A percentile compares a stretch with the other conserved stretches of the same genome.
phyloP scores from a whole-genome alignment of 2,113 vertebrate genomes.

The Malurus melanocephalus region DNA sequence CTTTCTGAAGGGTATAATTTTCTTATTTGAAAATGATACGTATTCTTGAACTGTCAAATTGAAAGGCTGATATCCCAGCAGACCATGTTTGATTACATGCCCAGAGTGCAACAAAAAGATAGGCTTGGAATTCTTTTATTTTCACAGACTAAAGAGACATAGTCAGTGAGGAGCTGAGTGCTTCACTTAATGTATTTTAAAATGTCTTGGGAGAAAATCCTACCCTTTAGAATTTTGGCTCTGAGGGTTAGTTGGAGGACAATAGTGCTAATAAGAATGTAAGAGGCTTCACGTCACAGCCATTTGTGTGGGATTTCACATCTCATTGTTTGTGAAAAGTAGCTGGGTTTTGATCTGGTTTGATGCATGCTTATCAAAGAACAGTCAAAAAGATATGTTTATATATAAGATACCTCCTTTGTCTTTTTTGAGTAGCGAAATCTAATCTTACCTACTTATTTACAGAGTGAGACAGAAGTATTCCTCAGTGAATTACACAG shows the following conservation, averaged over 20 bases:
- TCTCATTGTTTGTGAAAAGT: conserved; percentile 15
- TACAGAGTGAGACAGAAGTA: background rate
- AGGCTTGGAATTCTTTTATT: conserved; percentile 37
- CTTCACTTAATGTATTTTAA: conserved; percentile 4
- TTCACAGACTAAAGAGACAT: background rate
- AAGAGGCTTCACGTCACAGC: background rate
- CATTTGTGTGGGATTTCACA: conserved; percentile 22
- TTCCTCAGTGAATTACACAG: background rate
- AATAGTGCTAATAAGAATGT: background rate
- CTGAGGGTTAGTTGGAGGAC: background rate
- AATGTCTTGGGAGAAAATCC: conserved; percentile 42
- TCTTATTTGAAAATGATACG: background rate
- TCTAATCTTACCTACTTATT: conserved; percentile 23
- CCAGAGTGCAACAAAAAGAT: background rate
- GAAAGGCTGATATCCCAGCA: background rate
- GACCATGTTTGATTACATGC: background rate
- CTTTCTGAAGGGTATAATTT: background rate
- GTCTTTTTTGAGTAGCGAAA: conserved; percentile 8
- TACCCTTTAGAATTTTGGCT: conserved; percentile 29
- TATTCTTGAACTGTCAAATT: background rate
- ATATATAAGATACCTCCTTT: conserved; percentile 2
- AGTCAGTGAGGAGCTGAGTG: background rate
- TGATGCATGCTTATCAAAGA: background rate
- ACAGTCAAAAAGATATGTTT: conserved; percentile 13
- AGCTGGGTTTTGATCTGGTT: background rate